These are phyloP conservation scores for Athripsodes cinereus DNA, from an alignment of 2,888 invertebrate species.

Conservation along the genomic window DNA sequence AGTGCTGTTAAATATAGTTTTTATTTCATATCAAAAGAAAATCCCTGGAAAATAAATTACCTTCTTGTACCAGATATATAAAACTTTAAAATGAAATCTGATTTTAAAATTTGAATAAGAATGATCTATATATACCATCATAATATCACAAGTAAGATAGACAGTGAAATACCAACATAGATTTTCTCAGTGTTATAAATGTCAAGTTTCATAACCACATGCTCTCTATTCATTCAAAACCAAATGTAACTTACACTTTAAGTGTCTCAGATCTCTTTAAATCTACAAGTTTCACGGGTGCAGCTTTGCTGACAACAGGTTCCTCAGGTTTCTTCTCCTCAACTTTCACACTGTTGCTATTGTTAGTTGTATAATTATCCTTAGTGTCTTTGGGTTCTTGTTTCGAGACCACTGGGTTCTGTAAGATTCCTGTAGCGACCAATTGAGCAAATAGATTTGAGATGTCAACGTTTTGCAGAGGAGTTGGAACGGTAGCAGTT, in stretches of 20 bases:
- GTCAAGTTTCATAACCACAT: too few species aligned
- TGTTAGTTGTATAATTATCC: background rate
- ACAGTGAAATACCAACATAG: too few species aligned
- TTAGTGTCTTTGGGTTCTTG: conserved; percentile 21
- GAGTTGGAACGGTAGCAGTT: conserved; percentile 27
- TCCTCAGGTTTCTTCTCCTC: conserved; percentile 30
- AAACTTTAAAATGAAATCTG: too few species aligned
- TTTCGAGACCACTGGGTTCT: conserved; percentile 30
- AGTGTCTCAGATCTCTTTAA: conserved; percentile 66
- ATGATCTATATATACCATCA: too few species aligned
- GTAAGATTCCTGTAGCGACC: conserved; percentile 77
- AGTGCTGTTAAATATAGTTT: too few species aligned
- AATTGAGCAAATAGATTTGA: conserved; percentile 80
- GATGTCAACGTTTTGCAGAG: conserved; percentile 57
- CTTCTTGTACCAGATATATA: too few species aligned
- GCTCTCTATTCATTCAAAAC: too few species aligned
- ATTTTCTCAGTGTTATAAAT: too few species aligned
- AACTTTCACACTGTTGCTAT: background rate
- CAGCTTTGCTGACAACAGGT: conserved; percentile 22
- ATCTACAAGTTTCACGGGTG: conserved; percentile 55
- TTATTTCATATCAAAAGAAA: too few species aligned
- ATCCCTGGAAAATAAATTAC: background rate
- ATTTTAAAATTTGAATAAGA: too few species aligned
- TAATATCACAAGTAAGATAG: too few species aligned
- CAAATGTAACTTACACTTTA: conserved; percentile 66